phyloP scores from a whole-genome alignment of 2,797 vertebrate species.

The Gadopsis bispinosus region DNA sequence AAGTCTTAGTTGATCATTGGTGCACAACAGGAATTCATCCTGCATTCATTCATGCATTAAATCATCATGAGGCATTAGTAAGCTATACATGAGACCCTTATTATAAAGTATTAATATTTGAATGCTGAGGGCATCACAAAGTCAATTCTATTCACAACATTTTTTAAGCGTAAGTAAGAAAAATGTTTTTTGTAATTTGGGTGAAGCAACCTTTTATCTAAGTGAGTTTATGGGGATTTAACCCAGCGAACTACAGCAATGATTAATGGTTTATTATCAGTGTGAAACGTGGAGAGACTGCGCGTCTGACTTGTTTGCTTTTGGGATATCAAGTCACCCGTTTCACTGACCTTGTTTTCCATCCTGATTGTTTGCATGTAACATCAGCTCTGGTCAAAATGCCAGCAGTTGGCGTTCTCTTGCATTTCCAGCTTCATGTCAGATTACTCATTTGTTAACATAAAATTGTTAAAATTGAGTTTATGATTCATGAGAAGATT shows the following conservation, averaged over 20 bases:
- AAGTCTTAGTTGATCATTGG: background rate
- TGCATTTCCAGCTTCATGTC: background rate
- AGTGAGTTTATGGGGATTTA: constrained; percentile 7
- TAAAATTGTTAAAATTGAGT: background rate
- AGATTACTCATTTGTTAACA: background rate
- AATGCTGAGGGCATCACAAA: background rate
- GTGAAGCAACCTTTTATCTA: constrained; percentile 1
- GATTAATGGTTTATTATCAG: constrained; percentile 38
- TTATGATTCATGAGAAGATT: constrained; percentile 12
- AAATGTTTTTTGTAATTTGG: background rate
- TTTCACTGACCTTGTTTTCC: constrained; percentile 10
- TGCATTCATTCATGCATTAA: background rate
- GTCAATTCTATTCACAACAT: background rate
- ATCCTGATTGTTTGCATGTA: constrained; percentile 4
- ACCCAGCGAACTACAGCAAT: constrained; percentile 3
- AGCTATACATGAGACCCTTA: too few species aligned
- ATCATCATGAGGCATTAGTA: background rate
- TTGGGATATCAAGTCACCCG: constrained; percentile 18
- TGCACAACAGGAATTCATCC: background rate
- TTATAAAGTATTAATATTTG: background rate
- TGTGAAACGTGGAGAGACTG: constrained; percentile 14
- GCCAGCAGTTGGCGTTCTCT: background rate
- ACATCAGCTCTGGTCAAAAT: constrained; percentile 8
- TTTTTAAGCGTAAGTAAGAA: background rate
- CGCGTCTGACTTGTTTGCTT: constrained; percentile 33